These are phyloP conservation scores for Jaculus jaculus DNA, from an alignment of 2,113 vertebrate genomes.

Conservation along the genomic window DNA sequence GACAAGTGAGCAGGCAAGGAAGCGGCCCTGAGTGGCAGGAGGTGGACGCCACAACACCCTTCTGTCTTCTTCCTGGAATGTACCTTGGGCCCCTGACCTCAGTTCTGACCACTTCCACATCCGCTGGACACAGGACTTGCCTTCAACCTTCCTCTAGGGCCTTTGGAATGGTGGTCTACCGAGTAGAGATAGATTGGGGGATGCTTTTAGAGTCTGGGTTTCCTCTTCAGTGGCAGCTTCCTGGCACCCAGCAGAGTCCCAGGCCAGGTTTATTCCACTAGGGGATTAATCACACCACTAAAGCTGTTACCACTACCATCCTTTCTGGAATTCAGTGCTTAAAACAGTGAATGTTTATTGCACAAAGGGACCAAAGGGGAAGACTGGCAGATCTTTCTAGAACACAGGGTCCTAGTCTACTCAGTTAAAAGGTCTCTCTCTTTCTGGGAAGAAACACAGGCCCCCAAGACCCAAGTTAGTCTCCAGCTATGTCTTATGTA, in stretches of 20 bases:
- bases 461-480: neutral
- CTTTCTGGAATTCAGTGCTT: conserved; percentile 47
- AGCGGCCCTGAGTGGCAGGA: neutral
- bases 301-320: neutral
- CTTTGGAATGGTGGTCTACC: neutral
- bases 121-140: neutral
- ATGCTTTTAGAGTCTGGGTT: neutral
- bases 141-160: neutral
- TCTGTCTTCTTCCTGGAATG: conserved; percentile 2
- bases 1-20: conserved; percentile 10
- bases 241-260: conserved; percentile 19
- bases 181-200: neutral
- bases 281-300: conserved; percentile 1
- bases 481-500: conserved; percentile 9
- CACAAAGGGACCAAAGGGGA: conserved; percentile 25
- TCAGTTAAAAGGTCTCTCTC: neutral
- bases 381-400: conserved; percentile 30
- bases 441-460: conserved; percentile 29
- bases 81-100: neutral
- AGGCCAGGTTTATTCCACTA: conserved; percentile 14
- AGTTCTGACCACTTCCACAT: neutral
- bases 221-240: conserved; percentile 32
- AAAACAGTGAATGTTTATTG: conserved; percentile 25
- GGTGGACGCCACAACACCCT: neutral
- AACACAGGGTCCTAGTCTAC: neutral